Evolutionary conservation across 2,113 vertebrate genomes (phyloP), one percentile per base, ranked within the genome.

Genomic region (Antennarius striatus): DNA sequence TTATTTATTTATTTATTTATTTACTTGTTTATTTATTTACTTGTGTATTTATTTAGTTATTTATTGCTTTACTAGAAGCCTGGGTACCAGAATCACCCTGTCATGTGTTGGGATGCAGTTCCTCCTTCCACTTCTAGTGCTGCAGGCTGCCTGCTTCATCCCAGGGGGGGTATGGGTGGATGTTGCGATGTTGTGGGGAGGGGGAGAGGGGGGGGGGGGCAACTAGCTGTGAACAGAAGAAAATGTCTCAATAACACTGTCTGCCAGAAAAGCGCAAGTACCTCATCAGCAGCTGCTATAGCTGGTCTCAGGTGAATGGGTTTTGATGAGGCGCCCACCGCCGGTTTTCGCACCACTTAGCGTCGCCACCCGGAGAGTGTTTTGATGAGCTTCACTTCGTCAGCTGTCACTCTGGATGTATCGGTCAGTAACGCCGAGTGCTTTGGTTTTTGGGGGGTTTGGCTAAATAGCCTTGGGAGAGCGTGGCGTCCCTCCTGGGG

Each of bases 161-260:
- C 80, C 80, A 6, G 22, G 22, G 22, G 22, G 22, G 22, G 22
- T 22, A 22, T 22, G 22, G 22, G 22, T 22, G 2, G 22, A 22
- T 22, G 22, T 22, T n/a, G n/a, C n/a, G n/a, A n/a, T n/a, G n/a
- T n/a, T n/a, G n/a, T n/a, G n/a, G n/a, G n/a, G n/a, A n/a, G n/a
- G n/a, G n/a, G n/a, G n/a, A n/a, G n/a, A n/a, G n/a, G 22, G 22
- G 22, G 22, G 1, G 22, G 14, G 79, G 68, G 85, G 59, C 43
- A 14, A 53, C 71, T 74, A 63, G 79, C 63, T 76, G 69, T 72
- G 68, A 86, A 82, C 75, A 46, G 85, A 86, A 89, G 88, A 86
- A 79, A 87, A 88, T 88, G 87, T 88, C 81, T 86, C 86, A 84
- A 86, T 88, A 89, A 86, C 77, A 68, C 57, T 56, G 62, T 86